phyloP scores from a whole-genome alignment of 2,888 invertebrate genomes.

The Lepidonotus clava region DNA sequence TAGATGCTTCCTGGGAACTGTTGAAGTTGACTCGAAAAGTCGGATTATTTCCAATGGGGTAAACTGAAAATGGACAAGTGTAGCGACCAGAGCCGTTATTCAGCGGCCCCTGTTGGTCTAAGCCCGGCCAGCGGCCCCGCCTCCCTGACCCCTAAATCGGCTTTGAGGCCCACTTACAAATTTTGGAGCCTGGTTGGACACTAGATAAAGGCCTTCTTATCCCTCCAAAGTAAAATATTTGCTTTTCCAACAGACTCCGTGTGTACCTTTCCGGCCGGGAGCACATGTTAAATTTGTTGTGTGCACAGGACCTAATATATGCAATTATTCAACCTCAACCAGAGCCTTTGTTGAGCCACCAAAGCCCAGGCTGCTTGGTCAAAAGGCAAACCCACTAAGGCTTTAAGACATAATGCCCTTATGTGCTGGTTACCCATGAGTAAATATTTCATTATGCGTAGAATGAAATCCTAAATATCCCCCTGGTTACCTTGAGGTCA shows the following conservation, averaged over 20 bases:
- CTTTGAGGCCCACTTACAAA: conserved; percentile 39
- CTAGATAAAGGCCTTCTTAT: conserved; percentile 35
- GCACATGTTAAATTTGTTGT: conserved; percentile 41
- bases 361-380: background rate
- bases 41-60: conserved; percentile 38
- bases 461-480: too few relatives aligned
- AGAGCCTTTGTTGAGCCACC: background rate
- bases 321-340: conserved; percentile 48
- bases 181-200: conserved; percentile 40
- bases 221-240: conserved; percentile 49
- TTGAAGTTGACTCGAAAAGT: conserved; percentile 41
- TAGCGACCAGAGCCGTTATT: conserved; percentile 9
- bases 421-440: background rate
- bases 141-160: conserved; percentile 43
- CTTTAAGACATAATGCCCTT: conserved; percentile 26
- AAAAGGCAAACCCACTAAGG: background rate
- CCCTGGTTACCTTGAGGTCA: too few relatives aligned
- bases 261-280: conserved; percentile 45
- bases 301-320: conserved; percentile 44
- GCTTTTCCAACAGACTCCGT: conserved; percentile 32
- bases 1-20: conserved; percentile 13
- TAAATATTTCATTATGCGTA: conserved; percentile 37
- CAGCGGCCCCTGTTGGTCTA: background rate
- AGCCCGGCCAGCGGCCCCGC: conserved; percentile 18
- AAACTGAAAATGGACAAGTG: conserved; percentile 42